Percentiles rank a stretch among this genome's conserved stretches.
phyloP scores from a whole-genome alignment of 1,140 invertebrate genomes.

The Vanessa atalanta region DNA sequence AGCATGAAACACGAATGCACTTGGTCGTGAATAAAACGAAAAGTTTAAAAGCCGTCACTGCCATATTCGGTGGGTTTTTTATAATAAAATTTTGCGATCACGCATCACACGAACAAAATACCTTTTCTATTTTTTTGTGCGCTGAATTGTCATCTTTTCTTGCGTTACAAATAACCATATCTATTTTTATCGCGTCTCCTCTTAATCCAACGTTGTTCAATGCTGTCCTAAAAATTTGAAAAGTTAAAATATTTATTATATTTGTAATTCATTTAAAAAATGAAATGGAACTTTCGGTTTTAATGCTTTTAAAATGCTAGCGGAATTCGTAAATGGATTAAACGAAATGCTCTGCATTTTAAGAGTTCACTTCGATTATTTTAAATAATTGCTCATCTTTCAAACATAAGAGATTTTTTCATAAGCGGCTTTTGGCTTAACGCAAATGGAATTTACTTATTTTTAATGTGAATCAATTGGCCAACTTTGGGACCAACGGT shows the following conservation, averaged over 20 bases:
- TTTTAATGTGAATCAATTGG: too few species aligned
- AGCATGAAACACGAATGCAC: constrained; percentile 12
- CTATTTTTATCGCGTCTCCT: neutral
- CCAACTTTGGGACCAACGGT: too few species aligned
- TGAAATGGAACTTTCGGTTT: constrained; percentile 7
- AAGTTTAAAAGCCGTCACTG: constrained; percentile 11
- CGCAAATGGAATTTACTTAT: neutral
- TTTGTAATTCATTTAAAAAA: neutral
- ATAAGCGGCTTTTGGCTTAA: neutral
- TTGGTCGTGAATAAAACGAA: constrained; percentile 15
- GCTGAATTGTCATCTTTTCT: neutral
- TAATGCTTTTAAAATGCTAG: constrained; percentile 4
- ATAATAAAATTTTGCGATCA: neutral
- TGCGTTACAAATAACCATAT: neutral
- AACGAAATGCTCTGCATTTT: constrained; percentile 4
- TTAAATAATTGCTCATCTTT: constrained; percentile 7
- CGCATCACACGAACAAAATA: neutral
- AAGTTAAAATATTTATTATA: constrained; percentile 11
- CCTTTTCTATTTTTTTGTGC: neutral
- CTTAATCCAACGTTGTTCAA: neutral
- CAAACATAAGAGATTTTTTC: constrained; percentile 6
- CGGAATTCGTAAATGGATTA: constrained; percentile 11
- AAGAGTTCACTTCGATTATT: constrained; percentile 11
- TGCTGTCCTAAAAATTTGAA: neutral
- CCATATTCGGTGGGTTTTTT: neutral